phyloP scores from a whole-genome alignment of 2,888 invertebrate species.

The Muscina levida region DNA sequence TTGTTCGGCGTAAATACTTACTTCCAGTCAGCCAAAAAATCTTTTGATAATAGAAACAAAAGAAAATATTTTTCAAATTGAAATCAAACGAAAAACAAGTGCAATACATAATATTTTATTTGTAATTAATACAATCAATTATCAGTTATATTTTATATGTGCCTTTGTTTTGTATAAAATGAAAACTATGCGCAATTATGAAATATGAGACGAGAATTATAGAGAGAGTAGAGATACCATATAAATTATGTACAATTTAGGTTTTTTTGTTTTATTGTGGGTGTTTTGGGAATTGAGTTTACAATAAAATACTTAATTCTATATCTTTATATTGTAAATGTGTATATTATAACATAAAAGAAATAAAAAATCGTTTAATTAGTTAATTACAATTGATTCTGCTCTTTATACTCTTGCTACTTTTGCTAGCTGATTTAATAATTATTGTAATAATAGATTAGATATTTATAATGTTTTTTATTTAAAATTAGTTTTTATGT shows the following conservation, averaged over 20 bases:
- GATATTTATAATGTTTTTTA: conserved; percentile 1
- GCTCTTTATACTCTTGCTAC: conserved; percentile 11
- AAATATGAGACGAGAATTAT: conserved; percentile 50
- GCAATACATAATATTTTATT: conserved; percentile 51
- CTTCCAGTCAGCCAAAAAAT: no score
- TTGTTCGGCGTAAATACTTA: no score
- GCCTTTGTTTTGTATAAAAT: conserved; percentile 56
- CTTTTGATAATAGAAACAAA: no score
- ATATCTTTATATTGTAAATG: conserved; percentile 23
- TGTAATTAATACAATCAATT: conserved; percentile 61
- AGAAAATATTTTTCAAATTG: no score
- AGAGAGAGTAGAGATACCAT: conserved; percentile 37
- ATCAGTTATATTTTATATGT: conserved; percentile 54
- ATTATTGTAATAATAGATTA: conserved; percentile 1
- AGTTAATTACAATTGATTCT: conserved; percentile 49
- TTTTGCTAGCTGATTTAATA: conserved; percentile 57
- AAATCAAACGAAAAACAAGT: conserved; percentile 28
- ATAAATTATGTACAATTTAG: conserved; percentile 53
- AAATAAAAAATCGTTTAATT: background rate
- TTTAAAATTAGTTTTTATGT: conserved; percentile 48
- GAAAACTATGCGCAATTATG: conserved; percentile 59
- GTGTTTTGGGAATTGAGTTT: conserved; percentile 23
- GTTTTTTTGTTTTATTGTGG: conserved; percentile 23
- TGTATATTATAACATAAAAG: background rate
- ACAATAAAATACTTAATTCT: conserved; percentile 61